Evolutionary conservation across 2,797 vertebrate species (phyloP).

Genomic region (Fratercula arctica): DNA sequence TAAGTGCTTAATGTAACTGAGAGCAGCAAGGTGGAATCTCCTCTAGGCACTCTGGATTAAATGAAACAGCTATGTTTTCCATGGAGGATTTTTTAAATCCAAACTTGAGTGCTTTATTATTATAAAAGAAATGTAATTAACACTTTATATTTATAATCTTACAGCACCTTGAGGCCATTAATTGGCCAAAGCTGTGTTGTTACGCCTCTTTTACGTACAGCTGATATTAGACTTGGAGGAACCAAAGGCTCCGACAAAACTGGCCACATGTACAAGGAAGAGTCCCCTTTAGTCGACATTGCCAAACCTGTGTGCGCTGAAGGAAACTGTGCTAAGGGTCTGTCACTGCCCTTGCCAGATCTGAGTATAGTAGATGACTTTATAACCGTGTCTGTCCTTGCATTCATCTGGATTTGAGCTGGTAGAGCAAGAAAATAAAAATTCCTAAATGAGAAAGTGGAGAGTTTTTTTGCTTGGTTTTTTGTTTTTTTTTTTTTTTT

Average conservation of each 20-base stretch:
- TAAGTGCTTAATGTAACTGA: background rate
- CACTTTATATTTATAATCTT: background rate
- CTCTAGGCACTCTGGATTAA: conserved; percentile 3
- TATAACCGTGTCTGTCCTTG: background rate
- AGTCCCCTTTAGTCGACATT: background rate
- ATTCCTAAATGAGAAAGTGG: background rate
- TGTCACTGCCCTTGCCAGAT: background rate
- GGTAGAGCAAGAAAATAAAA: background rate
- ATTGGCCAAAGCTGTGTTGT: background rate
- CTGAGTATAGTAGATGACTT: background rate
- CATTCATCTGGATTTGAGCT: background rate
- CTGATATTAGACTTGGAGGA: background rate
- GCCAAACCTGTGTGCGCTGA: background rate
- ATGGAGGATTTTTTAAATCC: background rate
- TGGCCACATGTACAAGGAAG: background rate
- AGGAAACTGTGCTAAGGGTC: background rate
- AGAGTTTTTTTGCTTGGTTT: background rate
- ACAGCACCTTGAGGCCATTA: background rate
- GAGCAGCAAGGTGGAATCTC: background rate
- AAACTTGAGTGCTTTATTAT: background rate
- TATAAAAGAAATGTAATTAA: conserved; percentile 15
- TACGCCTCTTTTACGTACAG: background rate
- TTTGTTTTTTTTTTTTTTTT: background rate
- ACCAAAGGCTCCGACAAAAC: background rate
- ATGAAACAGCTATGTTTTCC: conserved; percentile 13